Percentiles rank a stretch among this genome's conserved stretches.
These are phyloP conservation scores for Cryptoblepharus egeriae DNA, from an alignment of 2,797 vertebrate species.

Conservation along the genomic window DNA sequence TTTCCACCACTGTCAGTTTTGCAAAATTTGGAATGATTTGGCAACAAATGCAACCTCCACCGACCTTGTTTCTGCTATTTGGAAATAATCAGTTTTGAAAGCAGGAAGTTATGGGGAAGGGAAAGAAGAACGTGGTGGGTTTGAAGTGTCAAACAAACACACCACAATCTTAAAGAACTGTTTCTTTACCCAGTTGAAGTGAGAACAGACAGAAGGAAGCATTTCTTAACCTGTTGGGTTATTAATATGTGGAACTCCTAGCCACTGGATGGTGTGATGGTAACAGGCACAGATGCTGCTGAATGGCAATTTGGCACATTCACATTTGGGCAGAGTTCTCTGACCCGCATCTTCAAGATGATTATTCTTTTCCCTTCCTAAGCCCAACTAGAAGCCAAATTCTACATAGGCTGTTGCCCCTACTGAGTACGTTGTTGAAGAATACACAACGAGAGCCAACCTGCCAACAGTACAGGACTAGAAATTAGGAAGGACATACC, in stretches of 20 bases:
- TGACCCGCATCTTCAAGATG: background rate
- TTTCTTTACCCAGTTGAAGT: too few species aligned
- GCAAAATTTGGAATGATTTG: background rate
- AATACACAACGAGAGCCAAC: background rate
- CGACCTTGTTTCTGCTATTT: background rate
- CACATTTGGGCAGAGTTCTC: background rate
- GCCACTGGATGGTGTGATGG: too few species aligned
- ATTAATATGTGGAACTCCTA: too few species aligned
- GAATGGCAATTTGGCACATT: too few species aligned
- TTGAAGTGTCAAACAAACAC: background rate
- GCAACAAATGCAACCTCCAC: background rate
- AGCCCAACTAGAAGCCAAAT: background rate
- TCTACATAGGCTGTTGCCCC: background rate
- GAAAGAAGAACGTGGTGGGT: background rate
- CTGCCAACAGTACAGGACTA: background rate
- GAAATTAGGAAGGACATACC: background rate
- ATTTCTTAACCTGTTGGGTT: too few species aligned
- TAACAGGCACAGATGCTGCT: too few species aligned
- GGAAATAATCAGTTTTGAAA: background rate
- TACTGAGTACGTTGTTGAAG: background rate
- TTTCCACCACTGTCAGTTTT: background rate
- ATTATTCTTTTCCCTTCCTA: background rate
- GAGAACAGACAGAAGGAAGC: too few species aligned
- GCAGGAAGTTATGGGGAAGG: too few species aligned
- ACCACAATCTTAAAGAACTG: background rate